Conservation (phyloP, 2,797 vertebrate genomes). For the Cygnus olor region DNA sequence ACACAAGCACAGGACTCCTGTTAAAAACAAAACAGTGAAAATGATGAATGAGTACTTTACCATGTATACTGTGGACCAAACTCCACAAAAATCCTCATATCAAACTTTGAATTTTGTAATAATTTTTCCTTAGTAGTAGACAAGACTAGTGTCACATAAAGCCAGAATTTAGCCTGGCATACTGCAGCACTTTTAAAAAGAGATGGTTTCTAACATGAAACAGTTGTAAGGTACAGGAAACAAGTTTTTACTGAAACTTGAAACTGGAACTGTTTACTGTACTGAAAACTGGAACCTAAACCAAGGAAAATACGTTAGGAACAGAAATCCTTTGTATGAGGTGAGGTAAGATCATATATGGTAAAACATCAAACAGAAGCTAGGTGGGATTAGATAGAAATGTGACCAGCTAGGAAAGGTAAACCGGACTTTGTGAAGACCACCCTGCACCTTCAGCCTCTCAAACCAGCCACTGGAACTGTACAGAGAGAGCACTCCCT, state of each 20-base stretch:
- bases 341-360: neutral
- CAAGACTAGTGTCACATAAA: neutral
- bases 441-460: neutral
- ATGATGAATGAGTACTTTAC: neutral
- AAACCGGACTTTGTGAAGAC: neutral
- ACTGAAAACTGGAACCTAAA: neutral
- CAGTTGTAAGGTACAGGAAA: neutral
- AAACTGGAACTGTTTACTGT: neutral
- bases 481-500: neutral
- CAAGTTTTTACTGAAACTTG: neutral
- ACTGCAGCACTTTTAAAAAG: neutral
- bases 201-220: neutral
- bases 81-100: neutral
- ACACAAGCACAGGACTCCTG: slow-evolving; percentile 90
- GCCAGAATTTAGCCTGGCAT: neutral
- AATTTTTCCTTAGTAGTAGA: neutral
- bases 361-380: neutral
- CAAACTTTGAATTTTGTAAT: neutral
- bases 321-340: neutral
- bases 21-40: neutral
- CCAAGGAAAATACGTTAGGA: neutral
- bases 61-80: neutral
- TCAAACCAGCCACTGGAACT: neutral
- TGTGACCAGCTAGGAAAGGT: neutral
- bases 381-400: neutral